Base-by-base conservation (phyloP, 2,888 invertebrate species). In the Epinotia ramella region DNA sequence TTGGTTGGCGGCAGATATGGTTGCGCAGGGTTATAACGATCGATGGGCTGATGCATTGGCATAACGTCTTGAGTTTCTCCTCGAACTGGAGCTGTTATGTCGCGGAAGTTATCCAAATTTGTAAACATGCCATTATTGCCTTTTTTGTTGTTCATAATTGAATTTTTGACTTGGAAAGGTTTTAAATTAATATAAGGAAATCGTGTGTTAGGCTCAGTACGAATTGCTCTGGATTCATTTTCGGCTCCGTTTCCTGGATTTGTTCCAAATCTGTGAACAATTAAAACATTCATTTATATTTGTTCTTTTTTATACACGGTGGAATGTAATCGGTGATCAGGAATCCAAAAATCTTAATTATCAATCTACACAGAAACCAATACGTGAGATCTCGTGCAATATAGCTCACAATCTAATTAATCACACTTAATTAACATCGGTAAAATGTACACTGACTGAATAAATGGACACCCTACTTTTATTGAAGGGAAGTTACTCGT, bases 21-120 rank as follows among this genome's bases (percentile, higher is more conserved):
- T 79, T 94, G 93, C 4, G 94, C 94, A n/a, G 95, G 93, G 82
- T 95, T 95, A 79, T 93, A 95, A 20, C 95, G 88, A 77, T 95
- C 95, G 69, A 94, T 84, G 6, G 87, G 87, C 69, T 88, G 87
- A 57, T 84, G 84, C 79, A 82, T 79, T 20, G 84, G 78, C 24
- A 79, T 82, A 2, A 87, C 80, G 73, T 94, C 94, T 80, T 94
- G 91, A 53, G 90, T 91, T 83, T 94, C 94, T 6, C 94, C 95
- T 79, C 93, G 84, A 3, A 92, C 89, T 2, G 94, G 94, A 78
- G 89, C 84, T 78, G 86, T 88, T 20, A 91, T 80, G 12, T 91
- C 90, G 56, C 86, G 84, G 73, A 93, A 91, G 74, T 90, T 88
- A 76, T 94, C 90, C 78, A 94, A 84, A 77, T 81, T 90, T 4